Evolutionary conservation across 2,888 invertebrate genomes (phyloP), one percentile per base, ranked within the genome.

Genomic region (Antheraea assamensis): DNA sequence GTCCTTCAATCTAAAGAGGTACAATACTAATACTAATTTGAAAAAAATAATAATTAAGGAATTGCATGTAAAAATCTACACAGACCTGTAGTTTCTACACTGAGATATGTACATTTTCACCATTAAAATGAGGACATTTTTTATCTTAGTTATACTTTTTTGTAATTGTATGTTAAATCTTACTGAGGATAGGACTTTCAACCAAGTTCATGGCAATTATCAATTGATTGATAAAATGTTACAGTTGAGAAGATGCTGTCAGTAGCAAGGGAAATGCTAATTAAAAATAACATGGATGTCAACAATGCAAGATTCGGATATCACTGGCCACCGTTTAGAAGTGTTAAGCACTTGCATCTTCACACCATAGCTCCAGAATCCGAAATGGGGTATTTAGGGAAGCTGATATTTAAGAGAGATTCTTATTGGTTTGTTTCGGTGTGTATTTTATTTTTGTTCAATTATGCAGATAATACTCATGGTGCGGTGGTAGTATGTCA

Each of bases 301-400:
- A 84, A 89, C 0, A 95, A 95, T 74, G 90, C 94, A 0, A 80
- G 93, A 30, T 87, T 92, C 68, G 99, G 99, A 0, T 99, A 98
- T 85, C 98, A 99, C 87, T 97, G 98, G 97, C 98, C 99, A 0
- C 99, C 99, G 0, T 98, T 98, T 89, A 96, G 97, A 75, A 96
- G 97, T 1, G 96, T 99, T 0, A 89, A 92, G 71, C 99, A 99
- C 90, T 92, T 98, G 10, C 99, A 99, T 88, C 92, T 99, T 74
- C 99, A 99, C 83, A 96, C 96, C 0, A 98, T 99, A 73, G 96
- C 97, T 0, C 98, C 98, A 0, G 95, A 95, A 24, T 96, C 96
- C 0, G 95, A 96, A 76, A 98, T 99, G 97, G 95, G 96, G 0
- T 95, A 96, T 21, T 76, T 97, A 0, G 92, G 95, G 7, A 93